Conservation (phyloP, 2,888 invertebrate genomes). For the Folsomia manolachei region DNA sequence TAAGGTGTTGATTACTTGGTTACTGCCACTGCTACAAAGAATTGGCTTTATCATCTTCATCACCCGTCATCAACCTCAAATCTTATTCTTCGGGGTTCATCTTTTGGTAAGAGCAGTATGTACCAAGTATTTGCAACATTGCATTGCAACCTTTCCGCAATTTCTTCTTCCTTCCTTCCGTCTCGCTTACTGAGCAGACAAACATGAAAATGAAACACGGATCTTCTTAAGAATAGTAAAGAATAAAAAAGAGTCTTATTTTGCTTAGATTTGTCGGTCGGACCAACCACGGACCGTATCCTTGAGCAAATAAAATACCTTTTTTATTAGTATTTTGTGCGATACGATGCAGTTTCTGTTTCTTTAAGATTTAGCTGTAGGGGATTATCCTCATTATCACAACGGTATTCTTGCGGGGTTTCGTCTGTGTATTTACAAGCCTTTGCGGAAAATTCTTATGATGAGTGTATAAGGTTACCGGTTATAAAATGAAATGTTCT, state of each 20-base stretch:
- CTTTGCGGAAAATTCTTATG: too few relatives aligned
- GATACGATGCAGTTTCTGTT: background rate
- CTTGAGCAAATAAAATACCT: background rate
- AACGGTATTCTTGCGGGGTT: background rate
- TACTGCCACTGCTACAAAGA: background rate
- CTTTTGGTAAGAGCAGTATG: too few relatives aligned
- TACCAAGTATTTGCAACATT: background rate
- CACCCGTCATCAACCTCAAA: background rate
- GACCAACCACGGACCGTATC: background rate
- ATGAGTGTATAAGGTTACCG: too few relatives aligned
- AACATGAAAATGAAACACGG: background rate
- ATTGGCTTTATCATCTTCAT: background rate
- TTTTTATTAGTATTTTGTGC: too few relatives aligned
- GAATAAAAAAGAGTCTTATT: too few relatives aligned
- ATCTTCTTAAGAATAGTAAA: too few relatives aligned
- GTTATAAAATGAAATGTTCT: too few relatives aligned
- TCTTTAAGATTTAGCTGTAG: background rate
- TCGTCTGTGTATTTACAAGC: background rate
- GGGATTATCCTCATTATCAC: background rate
- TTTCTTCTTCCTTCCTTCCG: background rate
- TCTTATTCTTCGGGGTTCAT: background rate
- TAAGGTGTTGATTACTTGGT: background rate
- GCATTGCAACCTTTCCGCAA: background rate
- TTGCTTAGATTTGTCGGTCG: background rate
- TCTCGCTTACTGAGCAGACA: background rate